Evolutionary conservation across 2,113 vertebrate genomes (phyloP).

Genomic region (Tichodroma muraria): DNA sequence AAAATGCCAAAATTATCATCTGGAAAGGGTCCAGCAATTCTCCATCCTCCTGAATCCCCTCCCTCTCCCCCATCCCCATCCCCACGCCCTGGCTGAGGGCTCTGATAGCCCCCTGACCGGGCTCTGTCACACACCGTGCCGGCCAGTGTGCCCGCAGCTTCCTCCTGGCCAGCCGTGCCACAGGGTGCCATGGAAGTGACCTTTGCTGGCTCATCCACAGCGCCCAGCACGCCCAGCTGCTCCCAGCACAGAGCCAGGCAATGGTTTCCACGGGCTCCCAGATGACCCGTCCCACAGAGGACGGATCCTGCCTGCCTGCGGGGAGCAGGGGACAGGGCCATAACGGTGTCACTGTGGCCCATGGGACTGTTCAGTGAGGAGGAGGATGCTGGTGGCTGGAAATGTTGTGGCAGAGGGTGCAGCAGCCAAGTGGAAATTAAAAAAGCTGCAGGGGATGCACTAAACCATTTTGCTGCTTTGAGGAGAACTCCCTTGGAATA

Average conservation of each 20-base stretch:
- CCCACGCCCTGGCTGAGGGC: background rate
- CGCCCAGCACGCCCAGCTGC: accelerated
- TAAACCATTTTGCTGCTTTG: background rate
- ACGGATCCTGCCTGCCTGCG: accelerated
- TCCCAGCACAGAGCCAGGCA: background rate
- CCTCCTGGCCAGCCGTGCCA: accelerated
- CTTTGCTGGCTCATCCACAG: background rate
- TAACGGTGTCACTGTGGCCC: accelerated
- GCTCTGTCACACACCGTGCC: background rate
- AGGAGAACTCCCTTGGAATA: background rate
- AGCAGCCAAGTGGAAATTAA: background rate
- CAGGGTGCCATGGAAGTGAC: background rate
- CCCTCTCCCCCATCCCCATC: background rate
- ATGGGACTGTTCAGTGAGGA: accelerated
- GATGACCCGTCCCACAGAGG: background rate
- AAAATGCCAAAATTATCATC: background rate
- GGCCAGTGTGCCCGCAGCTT: accelerated
- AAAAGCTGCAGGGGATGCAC: background rate
- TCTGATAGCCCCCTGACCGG: accelerated
- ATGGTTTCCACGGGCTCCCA: accelerated
- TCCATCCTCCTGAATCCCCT: background rate
- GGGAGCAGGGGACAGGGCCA: accelerated
- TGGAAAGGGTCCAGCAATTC: background rate
- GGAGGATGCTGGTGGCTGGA: background rate
- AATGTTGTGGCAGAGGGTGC: background rate